phyloP scores from a whole-genome alignment of 2,113 vertebrate genomes.

The Delphinus delphis region DNA sequence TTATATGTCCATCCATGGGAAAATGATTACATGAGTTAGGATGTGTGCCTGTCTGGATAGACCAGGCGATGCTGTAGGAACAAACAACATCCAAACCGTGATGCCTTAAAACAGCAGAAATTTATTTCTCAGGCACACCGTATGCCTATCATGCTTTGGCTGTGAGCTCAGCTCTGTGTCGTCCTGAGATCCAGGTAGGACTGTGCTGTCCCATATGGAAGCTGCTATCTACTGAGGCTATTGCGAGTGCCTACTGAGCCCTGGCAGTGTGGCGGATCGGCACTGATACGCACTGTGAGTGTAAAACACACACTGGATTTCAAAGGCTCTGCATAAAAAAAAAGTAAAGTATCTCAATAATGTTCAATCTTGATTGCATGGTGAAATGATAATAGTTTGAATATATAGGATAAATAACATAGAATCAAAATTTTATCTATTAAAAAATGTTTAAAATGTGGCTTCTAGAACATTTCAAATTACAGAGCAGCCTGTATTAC shows the following conservation, averaged over 20 bases:
- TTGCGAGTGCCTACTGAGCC: accelerated
- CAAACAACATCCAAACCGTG: too few species aligned
- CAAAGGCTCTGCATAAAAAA: not conserved
- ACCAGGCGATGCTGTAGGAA: not conserved
- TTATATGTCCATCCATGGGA: not conserved
- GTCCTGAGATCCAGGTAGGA: not conserved
- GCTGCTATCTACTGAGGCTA: not conserved
- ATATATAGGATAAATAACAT: not conserved
- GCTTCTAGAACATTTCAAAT: not conserved
- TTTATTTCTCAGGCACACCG: not conserved
- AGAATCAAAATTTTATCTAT: not conserved
- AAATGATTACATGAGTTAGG: not conserved
- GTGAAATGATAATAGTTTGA: not conserved
- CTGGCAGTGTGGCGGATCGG: not conserved
- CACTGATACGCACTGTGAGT: not conserved
- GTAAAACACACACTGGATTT: not conserved
- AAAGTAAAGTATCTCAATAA: not conserved
- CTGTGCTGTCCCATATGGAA: accelerated
- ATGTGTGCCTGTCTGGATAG: not conserved
- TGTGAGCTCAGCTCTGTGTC: not conserved
- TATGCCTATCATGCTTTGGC: not conserved
- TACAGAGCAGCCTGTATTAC: not conserved
- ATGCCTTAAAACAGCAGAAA: not conserved
- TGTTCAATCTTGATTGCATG: not conserved
- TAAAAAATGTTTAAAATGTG: not conserved